A percentile compares a stretch with the other conserved stretches of the same genome.
These are phyloP conservation scores for Eupithecia subfuscata DNA, from an alignment of 2,888 invertebrate species.

Conservation along the genomic window DNA sequence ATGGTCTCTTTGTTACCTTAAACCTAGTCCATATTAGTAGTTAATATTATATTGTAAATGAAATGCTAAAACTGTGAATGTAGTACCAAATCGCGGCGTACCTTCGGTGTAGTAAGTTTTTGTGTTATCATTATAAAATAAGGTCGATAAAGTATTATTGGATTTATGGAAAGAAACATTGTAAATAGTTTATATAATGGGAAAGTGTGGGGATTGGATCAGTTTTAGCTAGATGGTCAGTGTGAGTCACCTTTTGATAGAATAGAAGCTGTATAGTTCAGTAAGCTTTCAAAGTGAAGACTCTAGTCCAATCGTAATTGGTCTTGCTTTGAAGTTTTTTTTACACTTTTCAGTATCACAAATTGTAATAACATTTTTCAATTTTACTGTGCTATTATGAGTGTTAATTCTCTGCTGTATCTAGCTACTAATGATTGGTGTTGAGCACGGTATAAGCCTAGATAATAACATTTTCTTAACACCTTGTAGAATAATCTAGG, in stretches of 20 bases:
- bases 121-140: slow-evolving; percentile 49
- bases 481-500: slow-evolving; percentile 56
- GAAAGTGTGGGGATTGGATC: slow-evolving; percentile 14
- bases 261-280: slow-evolving; percentile 13
- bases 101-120: slow-evolving; percentile 50
- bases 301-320: slow-evolving; percentile 32
- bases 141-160: slow-evolving; percentile 47
- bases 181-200: slow-evolving; percentile 57
- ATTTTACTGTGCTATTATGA: slow-evolving; percentile 14
- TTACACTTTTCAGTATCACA: background rate
- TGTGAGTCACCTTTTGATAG: slow-evolving; percentile 3
- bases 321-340: slow-evolving; percentile 23
- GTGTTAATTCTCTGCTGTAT: slow-evolving; percentile 46
- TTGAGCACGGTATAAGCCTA: slow-evolving; percentile 80
- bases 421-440: slow-evolving; percentile 57
- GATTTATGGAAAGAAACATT: slow-evolving; percentile 45
- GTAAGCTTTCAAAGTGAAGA: slow-evolving; percentile 22
- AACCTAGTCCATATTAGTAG: slow-evolving; percentile 75
- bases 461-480: slow-evolving; percentile 58
- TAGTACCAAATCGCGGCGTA: slow-evolving; percentile 25
- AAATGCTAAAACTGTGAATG: slow-evolving; percentile 38
- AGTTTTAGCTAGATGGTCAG: slow-evolving; percentile 26
- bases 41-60: slow-evolving; percentile 70
- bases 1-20: slow-evolving; percentile 73
- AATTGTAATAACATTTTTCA: background rate